Conservation (phyloP, 2,888 invertebrate genomes). For the Sialis fuliginosa region DNA sequence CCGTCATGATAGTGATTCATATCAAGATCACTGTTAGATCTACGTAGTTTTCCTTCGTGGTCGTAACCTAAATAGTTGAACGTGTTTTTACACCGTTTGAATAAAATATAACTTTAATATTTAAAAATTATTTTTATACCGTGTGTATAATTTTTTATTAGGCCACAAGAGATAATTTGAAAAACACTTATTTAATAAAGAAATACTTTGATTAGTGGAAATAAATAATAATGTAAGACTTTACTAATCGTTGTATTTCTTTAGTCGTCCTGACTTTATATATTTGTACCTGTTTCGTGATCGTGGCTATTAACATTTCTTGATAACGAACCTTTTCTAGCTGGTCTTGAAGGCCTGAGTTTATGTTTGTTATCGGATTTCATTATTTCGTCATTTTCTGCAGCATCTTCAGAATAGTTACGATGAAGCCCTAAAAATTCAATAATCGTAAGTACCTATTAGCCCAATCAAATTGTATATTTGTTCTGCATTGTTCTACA, state of each 20-base stretch:
- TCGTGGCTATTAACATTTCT: slow-evolving; percentile 25
- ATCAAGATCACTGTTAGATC: slow-evolving; percentile 60
- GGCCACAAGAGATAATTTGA: too few species aligned
- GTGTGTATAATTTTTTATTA: too few species aligned
- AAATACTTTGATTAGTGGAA: too few species aligned
- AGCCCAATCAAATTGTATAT: too few species aligned
- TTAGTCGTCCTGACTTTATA: too few species aligned
- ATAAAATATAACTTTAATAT: background rate
- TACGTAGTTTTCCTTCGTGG: slow-evolving; percentile 34
- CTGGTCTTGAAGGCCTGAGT: slow-evolving; percentile 44
- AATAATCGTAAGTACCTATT: background rate
- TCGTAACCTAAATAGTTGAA: slow-evolving; percentile 5
- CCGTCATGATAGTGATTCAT: slow-evolving; percentile 38
- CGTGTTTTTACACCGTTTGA: background rate
- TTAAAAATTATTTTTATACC: background rate
- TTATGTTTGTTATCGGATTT: slow-evolving; percentile 27
- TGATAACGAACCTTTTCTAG: slow-evolving; percentile 57
- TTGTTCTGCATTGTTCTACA: too few species aligned
- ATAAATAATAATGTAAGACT: too few species aligned
- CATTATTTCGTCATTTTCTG: slow-evolving; percentile 49
- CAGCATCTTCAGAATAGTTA: slow-evolving; percentile 69
- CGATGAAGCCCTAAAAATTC: slow-evolving; percentile 49
- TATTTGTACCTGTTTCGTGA: slow-evolving; percentile 7
- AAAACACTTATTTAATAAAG: too few species aligned
- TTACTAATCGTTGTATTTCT: too few species aligned